A percentile compares a stretch with the other conserved stretches of the same genome.
Evolutionary conservation across 1,140 invertebrate species (phyloP).

Genomic region (Sarcophaga peregrina): DNA sequence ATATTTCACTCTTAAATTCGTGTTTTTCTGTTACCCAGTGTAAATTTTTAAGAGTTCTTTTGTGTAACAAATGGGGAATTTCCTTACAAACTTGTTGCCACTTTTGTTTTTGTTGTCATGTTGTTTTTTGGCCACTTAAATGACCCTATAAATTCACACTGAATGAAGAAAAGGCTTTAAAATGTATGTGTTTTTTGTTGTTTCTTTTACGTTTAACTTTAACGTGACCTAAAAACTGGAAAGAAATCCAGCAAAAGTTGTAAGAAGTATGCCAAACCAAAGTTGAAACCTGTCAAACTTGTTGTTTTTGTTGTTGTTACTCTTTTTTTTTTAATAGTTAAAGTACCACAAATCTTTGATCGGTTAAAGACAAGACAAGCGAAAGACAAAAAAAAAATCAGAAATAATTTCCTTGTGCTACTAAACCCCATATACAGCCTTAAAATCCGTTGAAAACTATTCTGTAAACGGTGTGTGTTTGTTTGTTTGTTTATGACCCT

Average conservation of each 20-base stretch:
- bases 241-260: background rate
- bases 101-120: background rate
- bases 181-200: no score
- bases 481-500: slow-evolving; percentile 29
- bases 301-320: background rate
- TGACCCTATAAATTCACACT: background rate
- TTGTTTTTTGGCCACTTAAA: background rate
- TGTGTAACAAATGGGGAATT: no score
- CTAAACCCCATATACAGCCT: background rate
- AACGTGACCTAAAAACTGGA: background rate
- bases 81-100: no score
- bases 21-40: no score
- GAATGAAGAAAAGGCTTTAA: background rate
- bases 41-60: no score
- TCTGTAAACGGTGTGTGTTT: background rate
- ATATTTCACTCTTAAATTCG: no score
- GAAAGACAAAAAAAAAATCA: background rate
- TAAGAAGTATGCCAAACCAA: background rate
- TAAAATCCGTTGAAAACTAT: background rate
- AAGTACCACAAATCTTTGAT: slow-evolving; percentile 26
- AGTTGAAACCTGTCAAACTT: background rate
- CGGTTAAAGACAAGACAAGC: background rate
- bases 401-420: slow-evolving; percentile 15
- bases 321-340: background rate
- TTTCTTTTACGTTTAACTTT: background rate